Conservation (phyloP, 2,888 invertebrate genomes). For the Rhingia rostrata region DNA sequence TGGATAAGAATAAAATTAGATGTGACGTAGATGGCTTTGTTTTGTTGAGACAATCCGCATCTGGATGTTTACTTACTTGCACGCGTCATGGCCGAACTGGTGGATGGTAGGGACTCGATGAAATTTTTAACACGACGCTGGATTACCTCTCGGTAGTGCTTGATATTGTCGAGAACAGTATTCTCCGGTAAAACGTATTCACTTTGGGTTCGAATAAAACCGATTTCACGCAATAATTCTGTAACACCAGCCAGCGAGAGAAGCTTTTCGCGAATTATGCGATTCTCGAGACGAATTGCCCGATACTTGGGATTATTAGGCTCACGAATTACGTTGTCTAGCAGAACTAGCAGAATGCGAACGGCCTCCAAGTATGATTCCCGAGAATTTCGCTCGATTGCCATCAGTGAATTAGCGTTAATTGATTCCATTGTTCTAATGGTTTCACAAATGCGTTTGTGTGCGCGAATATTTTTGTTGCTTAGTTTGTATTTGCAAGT, state of each 20-base stretch:
- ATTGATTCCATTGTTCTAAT: conserved; percentile 73
- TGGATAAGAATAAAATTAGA: conserved; percentile 28
- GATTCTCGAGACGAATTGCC: conserved; percentile 81
- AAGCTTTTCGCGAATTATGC: conserved; percentile 81
- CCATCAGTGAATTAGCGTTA: conserved; percentile 73
- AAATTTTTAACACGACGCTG: conserved; percentile 59
- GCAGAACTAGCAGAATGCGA: conserved; percentile 80
- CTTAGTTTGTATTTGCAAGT: conserved; percentile 17
- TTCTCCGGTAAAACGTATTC: conserved; percentile 78
- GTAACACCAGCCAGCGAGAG: conserved; percentile 79
- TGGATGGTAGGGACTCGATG: conserved; percentile 51
- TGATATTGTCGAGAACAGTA: conserved; percentile 79
- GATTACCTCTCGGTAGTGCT: conserved; percentile 80
- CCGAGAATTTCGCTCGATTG: conserved; percentile 77
- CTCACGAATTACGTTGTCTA: conserved; percentile 81
- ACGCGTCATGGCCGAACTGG: conserved; percentile 52
- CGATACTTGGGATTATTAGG: conserved; percentile 81
- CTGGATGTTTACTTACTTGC: conserved; percentile 47
- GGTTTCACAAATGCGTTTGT: conserved; percentile 51
- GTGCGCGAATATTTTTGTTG: conserved; percentile 28
- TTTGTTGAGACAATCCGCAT: not conserved
- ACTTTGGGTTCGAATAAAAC: conserved; percentile 78
- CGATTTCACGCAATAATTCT: conserved; percentile 80
- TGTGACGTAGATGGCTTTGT: conserved; percentile 22
- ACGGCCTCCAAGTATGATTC: conserved; percentile 80